Base-by-base conservation (phyloP, 2,113 vertebrate genomes). In the Ptychochromis oligacanthus region DNA sequence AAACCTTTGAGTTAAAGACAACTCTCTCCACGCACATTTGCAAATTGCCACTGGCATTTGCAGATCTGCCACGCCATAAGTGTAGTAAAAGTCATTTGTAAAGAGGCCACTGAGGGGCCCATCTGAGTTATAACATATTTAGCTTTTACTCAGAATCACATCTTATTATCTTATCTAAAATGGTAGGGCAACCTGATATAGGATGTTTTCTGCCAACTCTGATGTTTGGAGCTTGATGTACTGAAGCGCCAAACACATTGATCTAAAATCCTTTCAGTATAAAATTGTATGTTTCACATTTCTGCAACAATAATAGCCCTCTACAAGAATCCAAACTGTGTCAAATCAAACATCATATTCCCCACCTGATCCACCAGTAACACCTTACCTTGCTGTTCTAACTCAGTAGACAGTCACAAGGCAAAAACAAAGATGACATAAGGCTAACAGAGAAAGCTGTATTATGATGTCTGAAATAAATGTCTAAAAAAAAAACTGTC, bases 341-440 rank as follows among this genome's bases (percentile, higher is more conserved):
- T 80, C 75, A 56, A 60, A 77, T 70, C 11, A 10, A 46, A 74
- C 43, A 62, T 67, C 57, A 76, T 20, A 76, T 31, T 5, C 46
- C 79, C 61, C 56, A 56, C 78, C 65, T 56, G 46, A 85, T 72
- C 56, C 15, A 72, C 46, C 65, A 54, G 0, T n/a, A 72, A 52
- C 17, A 31, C 65, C 65, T 20, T 8, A 31, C 6, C 52, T 31
- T 72, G 22, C 24, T 3, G 10, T 52, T 4, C 28, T 70, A 52
- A 70, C 6, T 18, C 65, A n/a, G 43, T 6, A 72, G 52, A 70
- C 24, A 20, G 6, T 24, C 28, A 52, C 43, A 70, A 52, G 17
- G 43, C 4, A 70, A 2, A 49, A 58, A 59, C 52, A 55, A 4
- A 5, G 17, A 49, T 40, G 64, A 14, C 18, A 31, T 54, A 55